Percentiles rank a stretch among this genome's conserved stretches.
Conservation (phyloP, 2,113 vertebrate genomes). For the Alaudala cheleensis region DNA sequence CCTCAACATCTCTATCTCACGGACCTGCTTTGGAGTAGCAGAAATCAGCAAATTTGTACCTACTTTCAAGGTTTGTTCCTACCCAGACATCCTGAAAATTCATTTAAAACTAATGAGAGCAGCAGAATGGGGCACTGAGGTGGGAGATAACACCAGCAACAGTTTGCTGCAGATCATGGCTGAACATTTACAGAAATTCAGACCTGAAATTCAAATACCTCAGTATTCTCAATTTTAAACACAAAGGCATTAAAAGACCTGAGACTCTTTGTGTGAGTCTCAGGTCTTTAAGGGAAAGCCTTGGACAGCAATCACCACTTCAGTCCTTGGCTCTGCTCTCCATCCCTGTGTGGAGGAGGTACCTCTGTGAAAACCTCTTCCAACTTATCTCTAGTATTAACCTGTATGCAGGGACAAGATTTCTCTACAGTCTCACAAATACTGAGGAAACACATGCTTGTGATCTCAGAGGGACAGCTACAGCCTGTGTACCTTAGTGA, state of each 20-base stretch:
- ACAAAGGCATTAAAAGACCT: neutral
- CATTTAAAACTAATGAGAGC: neutral
- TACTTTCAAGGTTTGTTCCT: neutral
- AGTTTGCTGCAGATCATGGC: neutral
- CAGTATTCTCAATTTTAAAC: neutral
- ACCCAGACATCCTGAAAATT: neutral
- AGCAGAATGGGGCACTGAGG: neutral
- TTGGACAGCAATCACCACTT: neutral
- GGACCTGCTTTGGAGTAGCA: neutral
- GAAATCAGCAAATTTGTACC: neutral
- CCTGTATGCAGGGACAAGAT: neutral
- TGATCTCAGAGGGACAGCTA: neutral
- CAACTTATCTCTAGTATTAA: neutral
- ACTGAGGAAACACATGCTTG: neutral
- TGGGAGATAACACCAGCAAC: neutral
- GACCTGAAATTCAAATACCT: neutral
- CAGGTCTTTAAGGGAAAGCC: neutral
- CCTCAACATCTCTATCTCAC: neutral
- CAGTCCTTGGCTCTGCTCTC: neutral
- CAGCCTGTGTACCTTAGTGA: neutral
- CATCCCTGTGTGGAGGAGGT: rapidly evolving
- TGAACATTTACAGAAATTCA: neutral
- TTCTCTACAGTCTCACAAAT: neutral
- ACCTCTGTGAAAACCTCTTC: neutral
- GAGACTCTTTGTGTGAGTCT: neutral